Evolutionary conservation across 2,797 vertebrate genomes (phyloP).

Genomic region (Pipistrellus nathusii): DNA sequence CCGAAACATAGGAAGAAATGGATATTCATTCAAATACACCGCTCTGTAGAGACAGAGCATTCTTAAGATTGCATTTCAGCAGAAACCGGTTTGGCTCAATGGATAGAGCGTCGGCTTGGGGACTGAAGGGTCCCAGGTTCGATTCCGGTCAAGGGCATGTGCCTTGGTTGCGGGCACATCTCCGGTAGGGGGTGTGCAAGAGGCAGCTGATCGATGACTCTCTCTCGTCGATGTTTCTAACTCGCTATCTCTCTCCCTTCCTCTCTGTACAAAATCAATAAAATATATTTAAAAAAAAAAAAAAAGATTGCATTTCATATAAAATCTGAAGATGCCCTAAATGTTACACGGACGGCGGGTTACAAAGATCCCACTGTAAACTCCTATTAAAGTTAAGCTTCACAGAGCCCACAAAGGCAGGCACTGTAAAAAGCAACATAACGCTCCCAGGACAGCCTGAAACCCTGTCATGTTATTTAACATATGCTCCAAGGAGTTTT

Average conservation of each 20-base stretch:
- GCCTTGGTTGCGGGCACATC: too few relatives aligned
- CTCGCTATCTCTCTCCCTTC: too few relatives aligned
- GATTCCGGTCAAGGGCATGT: too few relatives aligned
- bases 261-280: too few relatives aligned
- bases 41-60: slow-evolving; percentile 30
- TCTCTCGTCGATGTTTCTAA: too few relatives aligned
- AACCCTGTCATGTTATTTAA: background rate
- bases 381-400: background rate
- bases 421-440: background rate
- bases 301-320: background rate
- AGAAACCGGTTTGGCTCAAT: too few relatives aligned
- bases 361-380: background rate
- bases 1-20: slow-evolving; percentile 21
- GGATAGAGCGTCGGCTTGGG: too few relatives aligned
- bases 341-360: background rate
- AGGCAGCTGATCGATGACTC: too few relatives aligned
- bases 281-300: too few relatives aligned
- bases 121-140: too few relatives aligned
- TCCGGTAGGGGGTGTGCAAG: too few relatives aligned
- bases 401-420: background rate
- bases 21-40: background rate
- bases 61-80: background rate
- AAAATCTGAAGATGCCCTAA: background rate
- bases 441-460: background rate
- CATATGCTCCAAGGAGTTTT: background rate